Conservation (phyloP, 2,888 invertebrate genomes). For the Callyntrura guangdongensis region DNA sequence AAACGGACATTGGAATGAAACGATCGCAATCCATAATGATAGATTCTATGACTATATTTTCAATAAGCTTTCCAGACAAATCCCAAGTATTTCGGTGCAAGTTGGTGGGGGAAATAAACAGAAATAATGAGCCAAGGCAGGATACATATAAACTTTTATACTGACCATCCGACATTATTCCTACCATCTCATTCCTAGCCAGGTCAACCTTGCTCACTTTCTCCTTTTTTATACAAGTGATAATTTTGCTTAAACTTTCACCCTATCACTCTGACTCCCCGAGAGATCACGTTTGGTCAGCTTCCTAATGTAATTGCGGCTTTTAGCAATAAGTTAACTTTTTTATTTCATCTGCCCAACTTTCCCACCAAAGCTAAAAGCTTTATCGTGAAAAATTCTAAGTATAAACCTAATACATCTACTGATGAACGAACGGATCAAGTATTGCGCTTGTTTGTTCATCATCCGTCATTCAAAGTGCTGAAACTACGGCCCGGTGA, state of each 20-base stretch:
- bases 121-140: conserved; percentile 7
- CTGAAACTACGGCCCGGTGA: neutral
- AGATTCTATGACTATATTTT: neutral
- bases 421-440: neutral
- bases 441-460: neutral
- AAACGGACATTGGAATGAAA: neutral
- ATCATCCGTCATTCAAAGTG: conserved; percentile 16
- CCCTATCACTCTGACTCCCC: neutral
- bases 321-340: conserved; percentile 14
- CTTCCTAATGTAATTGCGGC: conserved; percentile 12
- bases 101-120: neutral
- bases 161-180: neutral
- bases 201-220: neutral
- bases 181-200: neutral
- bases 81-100: neutral
- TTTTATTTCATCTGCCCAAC: neutral
- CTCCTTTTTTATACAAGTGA: neutral
- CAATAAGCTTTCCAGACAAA: neutral
- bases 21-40: neutral
- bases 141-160: neutral
- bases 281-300: conserved; percentile 19
- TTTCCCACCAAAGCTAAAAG: neutral
- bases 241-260: conserved; percentile 7
- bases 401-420: neutral
- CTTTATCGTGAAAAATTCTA: neutral